phyloP scores from a whole-genome alignment of 2,113 vertebrate species.

The Brienomyrus brachyistius region DNA sequence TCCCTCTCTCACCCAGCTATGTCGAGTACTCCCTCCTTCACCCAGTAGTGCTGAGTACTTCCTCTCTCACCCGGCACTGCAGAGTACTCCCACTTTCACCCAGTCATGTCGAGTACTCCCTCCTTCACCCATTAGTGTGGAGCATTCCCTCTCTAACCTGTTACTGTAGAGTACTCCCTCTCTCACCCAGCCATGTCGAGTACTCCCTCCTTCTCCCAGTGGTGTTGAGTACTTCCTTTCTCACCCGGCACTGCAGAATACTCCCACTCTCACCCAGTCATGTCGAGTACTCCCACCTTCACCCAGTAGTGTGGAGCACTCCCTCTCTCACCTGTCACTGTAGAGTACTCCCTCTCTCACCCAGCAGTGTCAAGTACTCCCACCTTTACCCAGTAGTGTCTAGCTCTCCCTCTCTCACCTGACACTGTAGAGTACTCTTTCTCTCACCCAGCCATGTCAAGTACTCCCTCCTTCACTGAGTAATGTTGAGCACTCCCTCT shows the following conservation, averaged over 20 bases:
- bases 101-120: not conserved
- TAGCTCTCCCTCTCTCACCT: not conserved
- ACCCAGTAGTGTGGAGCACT: not conserved
- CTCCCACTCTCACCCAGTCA: not conserved
- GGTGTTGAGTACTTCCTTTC: not conserved
- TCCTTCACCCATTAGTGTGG: not conserved
- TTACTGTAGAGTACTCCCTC: not conserved
- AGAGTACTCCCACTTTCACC: no score
- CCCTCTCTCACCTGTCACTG: not conserved
- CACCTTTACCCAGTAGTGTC: not conserved
- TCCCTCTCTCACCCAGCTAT: not conserved
- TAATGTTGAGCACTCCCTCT: not conserved
- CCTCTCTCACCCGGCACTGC: not conserved
- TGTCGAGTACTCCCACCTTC: not conserved
- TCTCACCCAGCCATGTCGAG: not conserved
- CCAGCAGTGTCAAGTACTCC: not conserved
- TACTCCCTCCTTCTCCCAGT: not conserved
- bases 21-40: not conserved
- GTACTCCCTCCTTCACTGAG: accelerated
- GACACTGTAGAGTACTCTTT: not conserved
- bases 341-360: no score
- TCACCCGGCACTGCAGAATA: not conserved
- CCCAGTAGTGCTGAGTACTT: not conserved
- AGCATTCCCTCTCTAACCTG: not conserved
- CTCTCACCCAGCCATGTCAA: not conserved